A percentile compares a stretch with the other conserved stretches of the same genome.
These are phyloP conservation scores for Chymomyza fuscimana DNA, from an alignment of 2,888 invertebrate genomes.

Conservation along the genomic window DNA sequence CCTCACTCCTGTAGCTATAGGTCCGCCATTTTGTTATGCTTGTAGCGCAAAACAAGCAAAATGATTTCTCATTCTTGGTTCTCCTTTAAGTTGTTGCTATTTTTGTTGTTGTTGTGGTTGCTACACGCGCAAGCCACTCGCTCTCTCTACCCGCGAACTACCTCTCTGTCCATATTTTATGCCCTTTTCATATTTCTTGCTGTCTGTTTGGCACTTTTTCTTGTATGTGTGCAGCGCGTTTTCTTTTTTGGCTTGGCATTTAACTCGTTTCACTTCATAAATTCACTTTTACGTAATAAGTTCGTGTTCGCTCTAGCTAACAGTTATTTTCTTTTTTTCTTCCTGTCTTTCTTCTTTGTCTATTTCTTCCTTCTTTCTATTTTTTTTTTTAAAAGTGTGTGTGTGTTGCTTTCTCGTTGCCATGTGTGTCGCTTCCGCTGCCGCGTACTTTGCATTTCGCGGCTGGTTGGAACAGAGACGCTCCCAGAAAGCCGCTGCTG, in stretches of 20 bases:
- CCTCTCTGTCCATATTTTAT: not conserved
- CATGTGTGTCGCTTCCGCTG: slow-evolving; percentile 55
- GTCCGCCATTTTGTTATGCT: slow-evolving; percentile 14
- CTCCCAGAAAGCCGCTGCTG: slow-evolving; percentile 19
- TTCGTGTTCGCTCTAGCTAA: slow-evolving; percentile 40
- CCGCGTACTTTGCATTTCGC: slow-evolving; percentile 71
- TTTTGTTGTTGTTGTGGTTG: slow-evolving; percentile 23
- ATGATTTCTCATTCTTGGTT: slow-evolving; percentile 52
- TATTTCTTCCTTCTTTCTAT: slow-evolving; percentile 13
- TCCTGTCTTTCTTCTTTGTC: slow-evolving; percentile 14
- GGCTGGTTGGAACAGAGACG: slow-evolving; percentile 51
- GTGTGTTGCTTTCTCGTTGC: slow-evolving; percentile 4
- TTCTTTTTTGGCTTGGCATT: slow-evolving; percentile 66
- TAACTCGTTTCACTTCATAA: slow-evolving; percentile 75
- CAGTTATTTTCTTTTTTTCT: not conserved
- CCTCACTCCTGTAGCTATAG: not conserved
- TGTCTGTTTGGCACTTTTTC: slow-evolving; percentile 6
- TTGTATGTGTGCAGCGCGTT: not conserved
- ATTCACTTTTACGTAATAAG: slow-evolving; percentile 75
- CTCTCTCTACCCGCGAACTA: not conserved
- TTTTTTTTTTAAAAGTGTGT: slow-evolving; percentile 20
- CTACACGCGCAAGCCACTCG: not conserved
- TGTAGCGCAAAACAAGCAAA: slow-evolving; percentile 37
- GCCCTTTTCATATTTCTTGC: slow-evolving; percentile 14
- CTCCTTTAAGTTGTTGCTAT: slow-evolving; percentile 1